Evolutionary conservation across 2,888 invertebrate species (phyloP).

Genomic region (Trachelus tabidus): DNA sequence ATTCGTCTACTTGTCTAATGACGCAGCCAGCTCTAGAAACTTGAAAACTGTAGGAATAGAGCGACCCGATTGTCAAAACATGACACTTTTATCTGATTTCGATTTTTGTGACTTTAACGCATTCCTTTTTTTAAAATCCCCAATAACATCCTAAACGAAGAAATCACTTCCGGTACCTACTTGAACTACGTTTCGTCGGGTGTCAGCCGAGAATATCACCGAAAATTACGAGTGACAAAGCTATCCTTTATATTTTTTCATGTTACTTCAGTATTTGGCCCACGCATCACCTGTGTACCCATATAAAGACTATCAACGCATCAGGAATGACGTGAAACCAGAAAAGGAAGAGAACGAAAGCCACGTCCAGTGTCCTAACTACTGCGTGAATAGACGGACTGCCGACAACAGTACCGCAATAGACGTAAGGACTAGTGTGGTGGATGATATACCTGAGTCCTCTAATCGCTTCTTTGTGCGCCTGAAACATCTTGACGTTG

Average conservation of each 20-base stretch:
- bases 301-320: slow-evolving; percentile 31
- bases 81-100: background rate
- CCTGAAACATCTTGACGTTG: slow-evolving; percentile 99
- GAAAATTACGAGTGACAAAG: background rate
- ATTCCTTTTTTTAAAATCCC: background rate
- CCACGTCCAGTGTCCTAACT: slow-evolving; percentile 39
- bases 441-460: slow-evolving; percentile 87
- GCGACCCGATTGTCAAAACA: background rate
- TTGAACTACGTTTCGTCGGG: background rate
- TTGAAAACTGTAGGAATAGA: background rate
- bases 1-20: background rate
- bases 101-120: background rate
- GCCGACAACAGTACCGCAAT: slow-evolving; percentile 53
- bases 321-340: slow-evolving; percentile 35
- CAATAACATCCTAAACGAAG: background rate
- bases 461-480: slow-evolving; percentile 99
- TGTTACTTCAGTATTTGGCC: background rate
- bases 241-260: background rate
- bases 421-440: slow-evolving; percentile 64
- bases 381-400: slow-evolving; percentile 44
- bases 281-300: slow-evolving; percentile 54
- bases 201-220: background rate
- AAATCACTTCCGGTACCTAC: background rate
- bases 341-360: slow-evolving; percentile 46
- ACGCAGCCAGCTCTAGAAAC: background rate